Evolutionary conservation across 1,140 invertebrate genomes (phyloP), one percentile per base, ranked within the genome.

Genomic region (Drosophila murphyi): DNA sequence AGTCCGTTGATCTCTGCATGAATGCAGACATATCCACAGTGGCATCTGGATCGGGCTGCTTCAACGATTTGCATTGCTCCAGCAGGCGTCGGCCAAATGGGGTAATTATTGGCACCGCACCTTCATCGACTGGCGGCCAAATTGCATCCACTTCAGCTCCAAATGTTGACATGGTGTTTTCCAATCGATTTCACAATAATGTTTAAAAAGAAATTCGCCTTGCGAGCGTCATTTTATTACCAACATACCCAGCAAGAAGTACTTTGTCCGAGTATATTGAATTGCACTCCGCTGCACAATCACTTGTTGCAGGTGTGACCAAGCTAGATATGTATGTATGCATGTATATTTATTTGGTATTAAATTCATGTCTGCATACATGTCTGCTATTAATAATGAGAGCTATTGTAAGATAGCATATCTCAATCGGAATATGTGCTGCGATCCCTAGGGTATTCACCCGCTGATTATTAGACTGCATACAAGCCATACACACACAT

Each of bases 131-230:
- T 45, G 57, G 5, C 5, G 80, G 80, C 81, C 81, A 83, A 51
- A 85, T 54, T 8, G 52, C 51, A 31, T 73, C 68, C 1, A 83
- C 80, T 28, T 85, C 72, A 34, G 59, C 41, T 31, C 80, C 80
- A 50, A 83, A 83, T 62, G 50, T 62, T 5, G 80, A 65, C 80
- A 83, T 68, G 48, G 35, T 55, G 39, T 57, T 10, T 7, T 28
- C 41, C 7, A 5, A 4, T 20, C 43, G 34, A 78, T 63, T 68
- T 73, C 62, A 73, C 50, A 63, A 69, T 41, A 64, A 5, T 37
- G 31, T 70, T 62, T 74, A 69, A 74, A 4, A 10, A 2, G 6
- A 34, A 5, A 5, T 54, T 6, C 28, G 1, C 4, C 57, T 29
- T 29, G 56, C 29, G 43, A 32, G 31, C 51, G 10, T 29, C 57